Evolutionary conservation across 2,888 invertebrate genomes (phyloP).

Genomic region (Hermaeophaga mercurialis): DNA sequence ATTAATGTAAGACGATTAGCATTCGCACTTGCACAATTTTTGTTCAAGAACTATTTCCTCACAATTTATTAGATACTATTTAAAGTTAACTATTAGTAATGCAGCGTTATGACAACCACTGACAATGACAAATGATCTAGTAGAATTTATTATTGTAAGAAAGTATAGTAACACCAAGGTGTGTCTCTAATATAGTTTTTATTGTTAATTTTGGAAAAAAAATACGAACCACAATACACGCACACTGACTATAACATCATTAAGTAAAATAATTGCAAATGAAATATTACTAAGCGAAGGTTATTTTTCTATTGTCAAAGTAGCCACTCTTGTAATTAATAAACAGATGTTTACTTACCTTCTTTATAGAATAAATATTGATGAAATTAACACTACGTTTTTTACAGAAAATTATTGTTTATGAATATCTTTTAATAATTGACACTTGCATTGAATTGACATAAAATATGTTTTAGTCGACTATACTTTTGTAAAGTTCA

Average conservation of each 20-base stretch:
- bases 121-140: constrained; percentile 19
- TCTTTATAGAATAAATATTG: no score
- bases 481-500: no score
- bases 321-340: no score
- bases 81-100: constrained; percentile 1
- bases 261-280: constrained; percentile 2
- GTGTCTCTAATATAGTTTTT: constrained; percentile 13
- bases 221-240: constrained; percentile 5
- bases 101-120: constrained; percentile 12
- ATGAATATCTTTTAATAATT: no score
- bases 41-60: constrained; percentile 8
- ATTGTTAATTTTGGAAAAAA: constrained; percentile 9
- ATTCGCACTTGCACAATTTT: constrained; percentile 23
- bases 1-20: constrained; percentile 26
- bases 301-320: background rate
- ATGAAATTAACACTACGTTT: no score
- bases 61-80: constrained; percentile 1
- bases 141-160: constrained; percentile 16
- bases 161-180: constrained; percentile 14
- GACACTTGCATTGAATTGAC: no score
- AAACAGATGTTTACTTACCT: no score
- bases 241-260: background rate
- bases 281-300: background rate
- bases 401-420: no score
- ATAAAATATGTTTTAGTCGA: no score